These are phyloP conservation scores for Lasiurus cinereus DNA, from an alignment of 2,113 vertebrate species.

Conservation along the genomic window DNA sequence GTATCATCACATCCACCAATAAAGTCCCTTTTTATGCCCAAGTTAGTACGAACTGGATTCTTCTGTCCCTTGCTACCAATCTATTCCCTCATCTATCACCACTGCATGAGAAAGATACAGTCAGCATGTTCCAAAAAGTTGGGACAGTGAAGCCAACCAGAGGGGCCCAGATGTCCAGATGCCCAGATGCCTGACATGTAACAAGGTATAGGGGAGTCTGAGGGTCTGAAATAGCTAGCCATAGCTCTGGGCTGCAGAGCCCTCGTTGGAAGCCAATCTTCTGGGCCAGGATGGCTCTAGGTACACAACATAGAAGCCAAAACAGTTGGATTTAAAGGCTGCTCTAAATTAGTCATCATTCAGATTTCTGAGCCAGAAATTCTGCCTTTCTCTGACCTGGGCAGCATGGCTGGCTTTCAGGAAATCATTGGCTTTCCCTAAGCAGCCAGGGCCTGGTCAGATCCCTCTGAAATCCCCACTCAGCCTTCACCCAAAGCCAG, in stretches of 20 bases:
- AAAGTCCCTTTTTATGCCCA: neutral
- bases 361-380: neutral
- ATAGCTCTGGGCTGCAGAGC: conserved; percentile 26
- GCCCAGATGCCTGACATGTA: neutral
- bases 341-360: conserved; percentile 55
- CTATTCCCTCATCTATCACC: neutral
- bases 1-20: neutral
- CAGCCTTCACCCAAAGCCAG: neutral
- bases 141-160: neutral
- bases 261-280: conserved; percentile 49
- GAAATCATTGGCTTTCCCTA: neutral
- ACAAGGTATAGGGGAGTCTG: neutral
- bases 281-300: conserved; percentile 50
- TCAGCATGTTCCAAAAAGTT: neutral
- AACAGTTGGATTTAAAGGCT: neutral
- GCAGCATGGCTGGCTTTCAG: neutral
- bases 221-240: neutral
- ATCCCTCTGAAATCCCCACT: neutral
- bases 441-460: neutral
- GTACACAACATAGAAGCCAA: conserved; percentile 45
- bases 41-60: neutral
- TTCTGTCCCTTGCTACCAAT: conserved; percentile 7
- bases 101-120: neutral
- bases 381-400: conserved; percentile 24
- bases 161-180: neutral